Conservation (phyloP, 2,113 vertebrate species). For the Cinclus cinclus region DNA sequence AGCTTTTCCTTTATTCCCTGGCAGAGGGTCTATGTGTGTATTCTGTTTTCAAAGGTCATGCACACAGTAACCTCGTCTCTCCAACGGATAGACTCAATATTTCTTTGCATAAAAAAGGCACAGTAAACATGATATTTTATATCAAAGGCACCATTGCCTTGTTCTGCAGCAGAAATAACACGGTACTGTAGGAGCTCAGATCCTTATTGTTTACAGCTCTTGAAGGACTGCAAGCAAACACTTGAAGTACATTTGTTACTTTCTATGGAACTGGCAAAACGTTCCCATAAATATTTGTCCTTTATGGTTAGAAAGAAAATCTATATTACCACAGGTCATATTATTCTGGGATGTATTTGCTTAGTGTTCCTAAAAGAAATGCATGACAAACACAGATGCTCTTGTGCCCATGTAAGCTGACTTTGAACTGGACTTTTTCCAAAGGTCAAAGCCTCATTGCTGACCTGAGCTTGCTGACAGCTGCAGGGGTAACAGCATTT, state of each 20-base stretch:
- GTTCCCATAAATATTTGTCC: background rate
- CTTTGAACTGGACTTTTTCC: background rate
- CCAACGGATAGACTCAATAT: background rate
- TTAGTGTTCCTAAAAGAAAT: background rate
- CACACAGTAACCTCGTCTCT: background rate
- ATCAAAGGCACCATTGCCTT: background rate
- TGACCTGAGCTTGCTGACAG: background rate
- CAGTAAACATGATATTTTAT: background rate
- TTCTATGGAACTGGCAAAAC: background rate
- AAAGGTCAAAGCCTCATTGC: background rate
- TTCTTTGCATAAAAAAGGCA: background rate
- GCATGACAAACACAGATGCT: background rate
- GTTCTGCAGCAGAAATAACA: background rate
- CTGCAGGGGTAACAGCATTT: background rate
- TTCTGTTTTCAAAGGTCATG: background rate
- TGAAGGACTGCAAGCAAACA: background rate
- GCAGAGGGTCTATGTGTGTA: fast-evolving
- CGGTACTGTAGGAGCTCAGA: background rate
- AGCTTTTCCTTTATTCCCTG: background rate
- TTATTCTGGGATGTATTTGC: background rate
- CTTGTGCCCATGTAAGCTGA: background rate
- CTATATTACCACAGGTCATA: background rate
- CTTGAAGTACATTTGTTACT: background rate
- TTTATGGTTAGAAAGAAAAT: background rate
- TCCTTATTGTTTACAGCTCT: background rate